Evolutionary conservation across 2,888 invertebrate genomes (phyloP).

Genomic region (Linyphia triangularis): DNA sequence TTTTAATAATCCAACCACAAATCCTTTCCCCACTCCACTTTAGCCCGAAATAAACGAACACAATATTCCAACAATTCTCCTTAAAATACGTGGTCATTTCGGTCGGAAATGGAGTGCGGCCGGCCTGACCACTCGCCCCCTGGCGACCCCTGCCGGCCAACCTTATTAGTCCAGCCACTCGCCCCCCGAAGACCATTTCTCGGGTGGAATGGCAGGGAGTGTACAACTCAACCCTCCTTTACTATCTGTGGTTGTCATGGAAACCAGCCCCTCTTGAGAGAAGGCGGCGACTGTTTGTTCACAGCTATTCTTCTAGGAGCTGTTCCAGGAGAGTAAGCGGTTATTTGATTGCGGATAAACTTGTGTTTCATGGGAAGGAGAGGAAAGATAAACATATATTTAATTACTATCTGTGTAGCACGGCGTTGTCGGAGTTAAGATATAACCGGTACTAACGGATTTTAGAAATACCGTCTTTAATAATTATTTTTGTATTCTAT

Average conservation of each 20-base stretch:
- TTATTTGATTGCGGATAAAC: no score
- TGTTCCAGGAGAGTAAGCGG: no score
- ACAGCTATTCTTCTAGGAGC: no score
- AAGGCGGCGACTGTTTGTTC: neutral
- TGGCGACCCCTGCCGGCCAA: conserved; percentile 46
- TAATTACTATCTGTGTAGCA: no score
- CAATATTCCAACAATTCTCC: neutral
- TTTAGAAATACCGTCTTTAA: no score
- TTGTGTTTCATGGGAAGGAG: conserved; percentile 9
- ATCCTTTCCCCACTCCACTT: neutral
- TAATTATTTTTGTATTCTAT: no score
- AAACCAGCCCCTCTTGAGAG: neutral
- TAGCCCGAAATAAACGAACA: neutral
- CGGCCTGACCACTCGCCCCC: conserved; percentile 44
- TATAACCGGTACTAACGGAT: no score
- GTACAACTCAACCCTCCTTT: neutral
- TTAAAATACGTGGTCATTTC: conserved; percentile 20
- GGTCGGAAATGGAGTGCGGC: conserved; percentile 43
- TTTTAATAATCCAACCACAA: neutral
- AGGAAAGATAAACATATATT: no score
- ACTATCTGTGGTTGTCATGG: neutral
- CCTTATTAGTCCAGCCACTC: conserved; percentile 40
- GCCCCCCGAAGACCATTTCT: neutral
- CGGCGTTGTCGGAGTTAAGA: no score
- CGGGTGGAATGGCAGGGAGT: neutral